These are phyloP conservation scores for Mormyrops boulengeri DNA, from an alignment of 2,797 vertebrate genomes.

Conservation along the genomic window DNA sequence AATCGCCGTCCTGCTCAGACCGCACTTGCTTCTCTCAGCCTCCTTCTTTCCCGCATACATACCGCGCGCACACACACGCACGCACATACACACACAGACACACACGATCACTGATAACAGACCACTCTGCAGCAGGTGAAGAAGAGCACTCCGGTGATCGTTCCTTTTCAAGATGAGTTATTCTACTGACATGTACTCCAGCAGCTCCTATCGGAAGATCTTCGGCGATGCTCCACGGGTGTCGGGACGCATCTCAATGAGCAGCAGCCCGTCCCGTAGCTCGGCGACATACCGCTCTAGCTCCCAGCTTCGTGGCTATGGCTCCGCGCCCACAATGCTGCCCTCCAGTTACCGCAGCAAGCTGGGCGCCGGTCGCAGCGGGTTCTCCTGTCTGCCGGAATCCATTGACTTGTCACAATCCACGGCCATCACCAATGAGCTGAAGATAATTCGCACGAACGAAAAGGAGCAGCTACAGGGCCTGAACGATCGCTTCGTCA, in stretches of 20 bases:
- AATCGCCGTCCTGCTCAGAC: slow-evolving; percentile 48
- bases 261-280: slow-evolving; percentile 58
- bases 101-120: slow-evolving; percentile 31
- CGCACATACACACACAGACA: slow-evolving; percentile 34
- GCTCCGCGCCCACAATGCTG: slow-evolving; percentile 40
- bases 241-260: slow-evolving; percentile 49
- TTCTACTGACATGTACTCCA: slow-evolving; percentile 55
- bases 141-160: not conserved
- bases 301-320: slow-evolving; percentile 54
- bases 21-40: slow-evolving; percentile 52
- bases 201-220: slow-evolving; percentile 70
- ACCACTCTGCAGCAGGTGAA: slow-evolving; percentile 14
- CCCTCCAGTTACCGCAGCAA: slow-evolving; percentile 58
- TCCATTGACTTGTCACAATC: slow-evolving; percentile 64
- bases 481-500: slow-evolving; percentile 70
- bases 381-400: slow-evolving; percentile 55
- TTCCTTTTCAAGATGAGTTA: slow-evolving; percentile 61
- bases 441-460: slow-evolving; percentile 72
- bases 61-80: slow-evolving; percentile 32
- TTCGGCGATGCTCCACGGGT: slow-evolving; percentile 63
- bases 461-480: slow-evolving; percentile 73
- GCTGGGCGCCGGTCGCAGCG: slow-evolving; percentile 52
- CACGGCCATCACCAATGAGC: slow-evolving; percentile 70
- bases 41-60: slow-evolving; percentile 34
- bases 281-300: slow-evolving; percentile 51